phyloP scores from a whole-genome alignment of 2,113 vertebrate species.

The Cervus canadensis region DNA sequence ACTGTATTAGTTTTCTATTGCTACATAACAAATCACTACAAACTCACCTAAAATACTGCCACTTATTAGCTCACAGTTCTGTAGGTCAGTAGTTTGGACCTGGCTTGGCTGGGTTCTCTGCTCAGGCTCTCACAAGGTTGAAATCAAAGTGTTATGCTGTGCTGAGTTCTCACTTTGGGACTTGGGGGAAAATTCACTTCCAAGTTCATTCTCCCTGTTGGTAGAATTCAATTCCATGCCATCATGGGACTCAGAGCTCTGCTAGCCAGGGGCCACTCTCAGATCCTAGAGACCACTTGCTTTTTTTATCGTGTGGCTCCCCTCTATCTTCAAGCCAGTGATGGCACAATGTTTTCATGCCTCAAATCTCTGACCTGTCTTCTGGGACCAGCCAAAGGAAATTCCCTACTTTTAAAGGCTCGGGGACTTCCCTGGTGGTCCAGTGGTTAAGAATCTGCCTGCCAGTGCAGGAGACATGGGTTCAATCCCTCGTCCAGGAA shows the following conservation, averaged over 20 bases:
- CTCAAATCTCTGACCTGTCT: neutral
- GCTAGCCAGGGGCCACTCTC: neutral
- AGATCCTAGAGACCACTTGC: neutral
- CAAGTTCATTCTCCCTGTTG: neutral
- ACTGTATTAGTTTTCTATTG: neutral
- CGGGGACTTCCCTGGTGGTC: neutral
- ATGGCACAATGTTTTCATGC: neutral
- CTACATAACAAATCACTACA: neutral
- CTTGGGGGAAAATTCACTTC: neutral
- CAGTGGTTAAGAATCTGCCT: neutral
- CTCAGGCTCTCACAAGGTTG: neutral
- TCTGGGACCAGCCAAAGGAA: neutral
- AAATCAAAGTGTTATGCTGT: neutral
- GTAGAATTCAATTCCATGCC: neutral
- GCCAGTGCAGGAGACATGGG: neutral
- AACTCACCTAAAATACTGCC: neutral
- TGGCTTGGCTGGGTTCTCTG: neutral
- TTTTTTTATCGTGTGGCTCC: neutral
- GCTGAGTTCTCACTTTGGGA: neutral
- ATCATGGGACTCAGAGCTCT: neutral
- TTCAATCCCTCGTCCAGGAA: neutral
- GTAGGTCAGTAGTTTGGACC: neutral
- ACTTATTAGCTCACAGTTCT: neutral
- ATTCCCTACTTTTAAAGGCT: neutral
- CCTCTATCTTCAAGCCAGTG: neutral